Evolutionary conservation across 1,140 invertebrate species (phyloP).

Genomic region (Drosophila mojavensis): DNA sequence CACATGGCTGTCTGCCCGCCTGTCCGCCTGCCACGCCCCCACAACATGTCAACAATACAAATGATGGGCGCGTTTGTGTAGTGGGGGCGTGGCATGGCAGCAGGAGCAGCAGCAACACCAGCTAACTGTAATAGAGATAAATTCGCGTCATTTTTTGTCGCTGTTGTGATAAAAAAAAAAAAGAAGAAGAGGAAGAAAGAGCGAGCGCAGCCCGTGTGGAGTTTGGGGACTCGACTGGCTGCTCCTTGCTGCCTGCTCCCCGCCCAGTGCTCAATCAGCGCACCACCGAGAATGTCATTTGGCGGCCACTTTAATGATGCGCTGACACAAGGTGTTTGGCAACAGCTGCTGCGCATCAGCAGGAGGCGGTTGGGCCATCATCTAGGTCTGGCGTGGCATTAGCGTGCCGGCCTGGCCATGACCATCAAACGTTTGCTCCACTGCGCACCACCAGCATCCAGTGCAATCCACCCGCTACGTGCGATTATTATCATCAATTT

Average conservation of each 20-base stretch:
- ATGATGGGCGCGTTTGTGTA: slow-evolving; percentile 69
- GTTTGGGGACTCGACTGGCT: neutral
- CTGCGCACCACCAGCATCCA: slow-evolving; percentile 23
- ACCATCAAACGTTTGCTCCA: slow-evolving; percentile 31
- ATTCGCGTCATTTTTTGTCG: slow-evolving; percentile 79
- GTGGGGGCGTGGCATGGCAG: slow-evolving; percentile 60
- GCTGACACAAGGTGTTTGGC: slow-evolving; percentile 56
- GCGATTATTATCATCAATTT: slow-evolving; percentile 82
- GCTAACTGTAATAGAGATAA: slow-evolving; percentile 82
- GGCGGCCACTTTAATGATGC: slow-evolving; percentile 70
- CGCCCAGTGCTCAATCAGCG: slow-evolving; percentile 51
- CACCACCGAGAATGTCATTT: slow-evolving; percentile 66
- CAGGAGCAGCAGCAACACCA: slow-evolving; percentile 22
- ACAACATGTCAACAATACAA: slow-evolving; percentile 77
- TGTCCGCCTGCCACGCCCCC: slow-evolving; percentile 12
- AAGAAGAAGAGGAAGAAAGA: slow-evolving; percentile 33
- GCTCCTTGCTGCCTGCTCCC: slow-evolving; percentile 1
- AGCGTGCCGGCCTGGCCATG: slow-evolving; percentile 27
- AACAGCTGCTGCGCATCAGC: slow-evolving; percentile 59
- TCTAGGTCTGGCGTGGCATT: slow-evolving; percentile 47
- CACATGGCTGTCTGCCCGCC: slow-evolving; percentile 37
- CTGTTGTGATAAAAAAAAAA: slow-evolving; percentile 64
- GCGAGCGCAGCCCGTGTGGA: slow-evolving; percentile 23
- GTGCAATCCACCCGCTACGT: slow-evolving; percentile 41
- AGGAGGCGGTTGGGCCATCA: slow-evolving; percentile 5